Base-by-base conservation (phyloP, 2,888 invertebrate species). In the Acanthacorydalis orientalis region DNA sequence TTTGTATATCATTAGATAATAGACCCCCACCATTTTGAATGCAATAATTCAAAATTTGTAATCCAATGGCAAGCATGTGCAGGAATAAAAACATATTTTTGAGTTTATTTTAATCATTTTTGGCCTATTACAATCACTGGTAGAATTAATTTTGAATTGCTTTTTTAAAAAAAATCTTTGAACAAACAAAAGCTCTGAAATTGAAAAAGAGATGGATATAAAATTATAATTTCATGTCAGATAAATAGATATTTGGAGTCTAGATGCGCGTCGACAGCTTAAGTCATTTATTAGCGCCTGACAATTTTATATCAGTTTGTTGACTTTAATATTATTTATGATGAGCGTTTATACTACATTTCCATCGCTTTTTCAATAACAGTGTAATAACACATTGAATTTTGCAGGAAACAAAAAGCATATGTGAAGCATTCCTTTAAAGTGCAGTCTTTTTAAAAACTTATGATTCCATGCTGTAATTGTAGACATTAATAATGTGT, bases 381-480 rank as follows among this genome's bases (percentile, higher is more conserved):
- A 46, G 46, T 46, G 46, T 46, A 46, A 46, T 46, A 46, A 46
- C 46, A 46, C 46, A 48, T 33, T 37, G 23, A 23, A 4, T 23
- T 23, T 23, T 23, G 23, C 23, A 23, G 23, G 23, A 23, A 23
- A 23, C 23, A 23, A 23, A 23, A 23, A 23, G 23, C 23, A 23
- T 23, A 23, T 23, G 23, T 23, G 23, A 23, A 23, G 23, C 23
- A 23, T 23, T 23, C 23, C 23, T 23, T 23, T 23, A 23, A 23
- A 23, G 23, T 23, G 23, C 23, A 23, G 23, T 23, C 23, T 23
- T 23, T 23, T 23, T 23, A 23, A 23, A 23, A 23, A 23, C 23
- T 23, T 23, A n/a, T n/a, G 23, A 23, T 23, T 23, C 23, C 23
- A 23, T 23, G 23, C 23, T 23, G 23, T 23, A 23, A 23, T 23